Conservation (phyloP, 2,888 invertebrate genomes). For the Tinea semifulvella region DNA sequence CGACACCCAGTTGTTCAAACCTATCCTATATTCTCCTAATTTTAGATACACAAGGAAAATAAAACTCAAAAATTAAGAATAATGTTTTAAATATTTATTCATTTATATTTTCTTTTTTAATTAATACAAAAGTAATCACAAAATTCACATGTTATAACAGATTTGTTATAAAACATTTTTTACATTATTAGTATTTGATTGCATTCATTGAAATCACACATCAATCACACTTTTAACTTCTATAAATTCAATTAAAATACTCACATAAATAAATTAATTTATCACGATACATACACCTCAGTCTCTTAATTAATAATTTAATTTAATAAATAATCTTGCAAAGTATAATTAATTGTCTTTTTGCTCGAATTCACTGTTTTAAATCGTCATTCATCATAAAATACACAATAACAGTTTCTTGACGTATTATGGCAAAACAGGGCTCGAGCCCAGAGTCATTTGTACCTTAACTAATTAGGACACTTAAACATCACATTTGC, state of each 20-base stretch:
- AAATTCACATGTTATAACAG: slow-evolving; percentile 28
- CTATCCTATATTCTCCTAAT: too few species aligned
- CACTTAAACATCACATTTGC: slow-evolving; percentile 66
- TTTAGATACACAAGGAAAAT: too few species aligned
- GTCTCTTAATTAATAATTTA: slow-evolving; percentile 56
- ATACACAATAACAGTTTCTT: slow-evolving; percentile 29
- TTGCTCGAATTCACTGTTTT: neutral
- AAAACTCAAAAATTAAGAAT: slow-evolving; percentile 25
- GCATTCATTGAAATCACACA: slow-evolving; percentile 15
- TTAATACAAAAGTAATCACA: slow-evolving; percentile 9
- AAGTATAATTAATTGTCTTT: slow-evolving; percentile 19
- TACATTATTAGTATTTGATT: slow-evolving; percentile 18
- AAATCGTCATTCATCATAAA: slow-evolving; percentile 27
- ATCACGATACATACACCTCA: slow-evolving; percentile 54
- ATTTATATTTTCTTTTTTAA: slow-evolving; percentile 40
- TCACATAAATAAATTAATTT: slow-evolving; percentile 63
- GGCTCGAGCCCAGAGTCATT: slow-evolving; percentile 44
- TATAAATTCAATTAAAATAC: slow-evolving; percentile 51
- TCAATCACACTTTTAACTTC: slow-evolving; percentile 24
- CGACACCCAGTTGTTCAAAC: too few species aligned
- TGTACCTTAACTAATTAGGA: slow-evolving; percentile 60
- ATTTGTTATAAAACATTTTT: slow-evolving; percentile 35
- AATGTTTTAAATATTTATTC: slow-evolving; percentile 19
- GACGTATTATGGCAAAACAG: slow-evolving; percentile 63
- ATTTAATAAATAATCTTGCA: slow-evolving; percentile 57